Evolutionary conservation across 2,888 invertebrate species (phyloP), one percentile per base, ranked within the genome.

Genomic region (Ecdyonurus torrentis): DNA sequence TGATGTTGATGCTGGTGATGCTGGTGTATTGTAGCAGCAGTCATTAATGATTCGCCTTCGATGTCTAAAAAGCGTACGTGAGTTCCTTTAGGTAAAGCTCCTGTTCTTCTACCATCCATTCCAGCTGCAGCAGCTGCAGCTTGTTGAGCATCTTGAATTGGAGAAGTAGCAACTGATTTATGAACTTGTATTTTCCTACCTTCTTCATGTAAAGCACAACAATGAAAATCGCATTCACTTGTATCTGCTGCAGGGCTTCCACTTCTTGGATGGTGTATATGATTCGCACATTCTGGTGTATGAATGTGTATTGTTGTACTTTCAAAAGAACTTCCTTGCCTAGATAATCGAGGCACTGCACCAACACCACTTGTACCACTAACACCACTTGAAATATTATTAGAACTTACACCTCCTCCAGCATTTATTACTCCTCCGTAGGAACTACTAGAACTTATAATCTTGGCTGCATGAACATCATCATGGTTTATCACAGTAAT

Each of bases 401-500:
- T 15, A 37, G 7, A 5, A 37, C 37, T 37, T 5, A 18, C 50
- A 3, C 60, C 24, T n/a, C 63, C 61, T 10, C 52, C 61, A 20
- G 62, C 55, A 67, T 68, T 69, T 66, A 68, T 69, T 67, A 67
- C 68, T 67, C 67, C 70, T 67, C 69, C 71, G 69, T 72, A 72
- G 72, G 73, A 73, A 73, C 73, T 72, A 71, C 72, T 69, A 69
- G 72, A 77, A 72, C 76, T 75, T 70, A 75, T 77, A 69, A 78
- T 75, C 70, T 74, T 52, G 59, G 63, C 61, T 62, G 67, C 66
- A 63, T 66, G 66, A 66, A 87, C 85, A 77, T 90, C 90, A 78
- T 91, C 91, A 81, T 91, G 91, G 81, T 91, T 91, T 80, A 91
- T 91, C 79, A 91, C 91, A 78, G 91, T 91, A 81, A 91, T 91